Conservation (phyloP, 2,113 vertebrate species). For the Ibidorhyncha struthersii region DNA sequence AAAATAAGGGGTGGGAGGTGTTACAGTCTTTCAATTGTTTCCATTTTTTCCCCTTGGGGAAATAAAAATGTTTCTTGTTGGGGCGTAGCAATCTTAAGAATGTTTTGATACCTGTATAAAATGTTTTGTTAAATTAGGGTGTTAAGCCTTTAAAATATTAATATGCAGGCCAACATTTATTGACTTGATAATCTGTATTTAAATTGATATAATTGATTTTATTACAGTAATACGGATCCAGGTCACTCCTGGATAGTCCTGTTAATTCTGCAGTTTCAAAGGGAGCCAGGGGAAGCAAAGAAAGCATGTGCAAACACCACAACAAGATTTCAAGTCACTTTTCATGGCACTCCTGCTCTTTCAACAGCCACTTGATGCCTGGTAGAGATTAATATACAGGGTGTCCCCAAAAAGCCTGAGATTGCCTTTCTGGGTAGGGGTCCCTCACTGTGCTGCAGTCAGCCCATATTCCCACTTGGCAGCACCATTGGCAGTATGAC, state of each 20-base stretch:
- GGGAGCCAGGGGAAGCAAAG: neutral
- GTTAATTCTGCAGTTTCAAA: neutral
- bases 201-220: neutral
- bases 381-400: neutral
- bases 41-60: neutral
- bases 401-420: neutral
- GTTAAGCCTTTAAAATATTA: neutral
- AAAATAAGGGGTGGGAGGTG: neutral
- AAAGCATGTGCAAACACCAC: neutral
- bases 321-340: neutral
- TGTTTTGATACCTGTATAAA: neutral
- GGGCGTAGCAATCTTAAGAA: neutral
- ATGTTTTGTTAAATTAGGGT: neutral
- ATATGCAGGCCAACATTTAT: neutral
- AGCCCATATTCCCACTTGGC: neutral
- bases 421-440: neutral
- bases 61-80: neutral
- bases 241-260: neutral
- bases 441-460: neutral
- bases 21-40: neutral
- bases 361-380: neutral
- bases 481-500: neutral
- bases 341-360: neutral
- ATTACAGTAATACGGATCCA: neutral
- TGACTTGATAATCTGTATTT: neutral